Percentiles rank a stretch among this genome's conserved stretches.
Evolutionary conservation across 1,140 invertebrate species (phyloP).

Genomic region (Scaptodrosophila lebanonensis): DNA sequence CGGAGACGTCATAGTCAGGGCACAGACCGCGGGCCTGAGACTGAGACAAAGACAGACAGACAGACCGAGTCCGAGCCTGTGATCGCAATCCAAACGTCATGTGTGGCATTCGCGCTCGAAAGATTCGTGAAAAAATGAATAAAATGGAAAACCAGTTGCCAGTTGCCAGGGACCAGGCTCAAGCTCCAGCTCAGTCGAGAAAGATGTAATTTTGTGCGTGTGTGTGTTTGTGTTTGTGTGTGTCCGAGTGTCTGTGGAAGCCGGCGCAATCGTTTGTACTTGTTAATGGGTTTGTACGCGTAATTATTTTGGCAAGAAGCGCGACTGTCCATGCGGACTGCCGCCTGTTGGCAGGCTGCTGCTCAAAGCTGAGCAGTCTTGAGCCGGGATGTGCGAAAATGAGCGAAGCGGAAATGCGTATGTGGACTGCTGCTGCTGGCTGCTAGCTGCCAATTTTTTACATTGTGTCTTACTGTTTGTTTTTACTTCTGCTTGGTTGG

Average conservation of each 20-base stretch:
- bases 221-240: background rate
- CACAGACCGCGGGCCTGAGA: too few species aligned
- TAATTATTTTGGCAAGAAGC: slow-evolving; percentile 75
- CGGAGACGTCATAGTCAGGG: slow-evolving; percentile 50
- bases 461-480: background rate
- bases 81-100: slow-evolving; percentile 57
- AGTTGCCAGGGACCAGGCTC: slow-evolving; percentile 10
- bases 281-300: slow-evolving; percentile 74
- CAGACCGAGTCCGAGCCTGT: background rate
- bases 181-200: too few species aligned
- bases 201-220: background rate
- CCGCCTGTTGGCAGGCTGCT: too few species aligned
- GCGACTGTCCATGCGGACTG: slow-evolving; percentile 19
- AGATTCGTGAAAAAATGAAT: slow-evolving; percentile 21
- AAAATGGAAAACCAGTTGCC: slow-evolving; percentile 58
- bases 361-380: too few species aligned
- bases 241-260: slow-evolving; percentile 19
- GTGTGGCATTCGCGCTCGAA: slow-evolving; percentile 57
- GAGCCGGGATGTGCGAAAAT: slow-evolving; percentile 14
- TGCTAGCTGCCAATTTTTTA: background rate
- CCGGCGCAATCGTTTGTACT: slow-evolving; percentile 73
- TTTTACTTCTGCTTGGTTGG: background rate
- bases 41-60: too few species aligned
- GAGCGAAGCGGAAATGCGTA: slow-evolving; percentile 55
- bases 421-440: slow-evolving; percentile 28